Percentiles rank a stretch among this genome's conserved stretches.
phyloP scores from a whole-genome alignment of 2,797 vertebrate genomes.

The Naso thynnoides region DNA sequence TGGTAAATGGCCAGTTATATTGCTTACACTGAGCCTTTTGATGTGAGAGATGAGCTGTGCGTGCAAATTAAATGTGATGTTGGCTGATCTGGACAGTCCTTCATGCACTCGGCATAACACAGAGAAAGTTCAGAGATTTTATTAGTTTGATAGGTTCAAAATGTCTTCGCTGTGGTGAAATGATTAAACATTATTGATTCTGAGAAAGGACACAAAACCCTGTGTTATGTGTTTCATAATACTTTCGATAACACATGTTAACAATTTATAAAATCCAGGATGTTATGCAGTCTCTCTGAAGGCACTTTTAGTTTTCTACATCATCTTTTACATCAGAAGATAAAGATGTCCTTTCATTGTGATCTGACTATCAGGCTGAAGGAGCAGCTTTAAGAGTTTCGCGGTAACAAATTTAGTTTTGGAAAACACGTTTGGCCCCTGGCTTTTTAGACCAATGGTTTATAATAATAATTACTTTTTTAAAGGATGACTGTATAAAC shows the following conservation, averaged over 20 bases:
- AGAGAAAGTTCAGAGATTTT: background rate
- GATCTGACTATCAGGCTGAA: constrained; percentile 8
- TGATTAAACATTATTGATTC: background rate
- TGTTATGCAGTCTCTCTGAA: background rate
- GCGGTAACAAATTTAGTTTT: background rate
- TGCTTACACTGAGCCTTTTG: constrained; percentile 12
- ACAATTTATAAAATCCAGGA: background rate
- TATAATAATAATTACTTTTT: background rate
- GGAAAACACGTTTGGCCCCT: background rate
- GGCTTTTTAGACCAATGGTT: background rate
- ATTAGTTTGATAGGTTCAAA: constrained; percentile 1
- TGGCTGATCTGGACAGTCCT: constrained; percentile 13
- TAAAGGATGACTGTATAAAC: background rate
- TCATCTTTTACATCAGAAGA: background rate
- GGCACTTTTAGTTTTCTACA: too few relatives aligned
- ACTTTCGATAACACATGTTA: background rate
- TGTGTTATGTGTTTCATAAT: background rate
- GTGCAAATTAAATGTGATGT: constrained; percentile 37
- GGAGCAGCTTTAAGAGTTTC: constrained; percentile 1
- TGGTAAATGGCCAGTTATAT: background rate
- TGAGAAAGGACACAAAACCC: background rate
- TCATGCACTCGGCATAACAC: background rate
- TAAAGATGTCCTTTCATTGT: background rate
- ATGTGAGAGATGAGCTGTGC: constrained; percentile 24
- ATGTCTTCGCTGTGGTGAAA: constrained; percentile 8